Conservation (phyloP, 1,140 invertebrate species). For the Penaeus vannamei region DNA sequence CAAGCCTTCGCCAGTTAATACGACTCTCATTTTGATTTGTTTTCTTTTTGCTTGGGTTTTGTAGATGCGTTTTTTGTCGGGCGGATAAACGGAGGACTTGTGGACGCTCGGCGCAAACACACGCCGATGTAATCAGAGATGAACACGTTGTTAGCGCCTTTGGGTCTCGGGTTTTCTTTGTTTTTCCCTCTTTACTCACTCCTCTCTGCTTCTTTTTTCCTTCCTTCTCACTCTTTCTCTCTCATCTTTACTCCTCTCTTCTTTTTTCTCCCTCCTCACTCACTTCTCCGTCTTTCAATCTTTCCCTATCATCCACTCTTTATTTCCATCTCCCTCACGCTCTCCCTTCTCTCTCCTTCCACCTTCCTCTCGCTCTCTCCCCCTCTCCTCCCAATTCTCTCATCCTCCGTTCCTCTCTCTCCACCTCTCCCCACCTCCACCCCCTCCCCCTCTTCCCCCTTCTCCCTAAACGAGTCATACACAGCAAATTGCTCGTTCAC, state of each 20-base stretch:
- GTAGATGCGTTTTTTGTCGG: too few relatives aligned
- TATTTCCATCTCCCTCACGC: conserved; percentile 23
- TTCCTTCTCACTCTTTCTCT: too few relatives aligned
- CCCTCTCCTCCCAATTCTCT: conserved; percentile 1
- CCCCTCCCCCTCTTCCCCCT: not conserved
- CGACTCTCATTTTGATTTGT: too few relatives aligned
- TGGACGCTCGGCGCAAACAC: too few relatives aligned
- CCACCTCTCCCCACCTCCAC: not conserved
- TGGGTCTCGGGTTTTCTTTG: too few relatives aligned
- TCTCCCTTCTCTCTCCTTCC: not conserved
- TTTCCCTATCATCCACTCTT: not conserved
- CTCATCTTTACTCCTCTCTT: not conserved
- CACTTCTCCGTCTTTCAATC: not conserved
- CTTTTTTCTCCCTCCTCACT: not conserved
- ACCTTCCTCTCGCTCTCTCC: conserved; percentile 35
- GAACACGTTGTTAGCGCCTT: too few relatives aligned
- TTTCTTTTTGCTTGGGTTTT: too few relatives aligned
- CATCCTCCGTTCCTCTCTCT: conserved; percentile 6
- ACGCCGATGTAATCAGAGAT: too few relatives aligned
- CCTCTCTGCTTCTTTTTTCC: not conserved
- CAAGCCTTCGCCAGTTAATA: too few relatives aligned
- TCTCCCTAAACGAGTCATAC: not conserved
- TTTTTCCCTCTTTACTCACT: not conserved
- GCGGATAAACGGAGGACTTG: too few relatives aligned
- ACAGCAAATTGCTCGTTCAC: too few relatives aligned